Percentiles rank a stretch among this genome's conserved stretches.
These are phyloP conservation scores for Tribolium madens DNA, from an alignment of 1,140 invertebrate genomes.

Conservation along the genomic window DNA sequence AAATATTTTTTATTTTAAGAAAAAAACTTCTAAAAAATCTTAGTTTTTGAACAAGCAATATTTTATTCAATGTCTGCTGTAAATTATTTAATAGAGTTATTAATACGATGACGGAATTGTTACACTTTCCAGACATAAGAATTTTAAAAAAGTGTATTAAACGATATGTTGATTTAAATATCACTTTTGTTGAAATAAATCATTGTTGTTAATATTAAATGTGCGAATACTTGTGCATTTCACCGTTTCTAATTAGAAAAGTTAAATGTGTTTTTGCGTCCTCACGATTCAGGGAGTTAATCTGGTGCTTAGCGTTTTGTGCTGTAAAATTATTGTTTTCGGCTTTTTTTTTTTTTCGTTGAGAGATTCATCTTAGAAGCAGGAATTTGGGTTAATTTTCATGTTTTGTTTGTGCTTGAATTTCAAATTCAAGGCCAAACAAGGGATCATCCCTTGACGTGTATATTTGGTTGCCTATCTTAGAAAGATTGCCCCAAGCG, in stretches of 20 bases:
- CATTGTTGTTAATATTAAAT: conserved; percentile 30
- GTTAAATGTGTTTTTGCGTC: conserved; percentile 31
- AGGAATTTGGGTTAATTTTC: conserved; percentile 30
- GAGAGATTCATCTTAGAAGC: conserved; percentile 1
- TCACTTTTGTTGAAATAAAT: background rate
- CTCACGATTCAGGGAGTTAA: conserved; percentile 15
- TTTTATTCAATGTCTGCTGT: conserved; percentile 24
- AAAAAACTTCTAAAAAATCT: conserved; percentile 27
- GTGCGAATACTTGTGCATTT: conserved; percentile 8
- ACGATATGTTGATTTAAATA: background rate
- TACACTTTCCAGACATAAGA: background rate
- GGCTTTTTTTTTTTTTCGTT: conserved; percentile 19
- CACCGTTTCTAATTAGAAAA: conserved; percentile 34
- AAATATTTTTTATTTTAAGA: conserved; percentile 6
- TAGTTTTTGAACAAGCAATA: background rate
- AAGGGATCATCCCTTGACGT: conserved; percentile 31
- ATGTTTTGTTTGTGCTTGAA: conserved; percentile 39
- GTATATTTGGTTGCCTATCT: conserved; percentile 37
- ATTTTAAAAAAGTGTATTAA: background rate
- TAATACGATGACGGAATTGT: conserved; percentile 13
- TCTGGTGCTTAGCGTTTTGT: conserved; percentile 32
- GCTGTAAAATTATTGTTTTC: conserved; percentile 26
- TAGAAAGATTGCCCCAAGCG: conserved; percentile 4
- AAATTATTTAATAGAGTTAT: conserved; percentile 7
- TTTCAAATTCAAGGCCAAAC: conserved; percentile 38